Evolutionary conservation across 2,797 vertebrate species (phyloP).

Genomic region (Alca torda): DNA sequence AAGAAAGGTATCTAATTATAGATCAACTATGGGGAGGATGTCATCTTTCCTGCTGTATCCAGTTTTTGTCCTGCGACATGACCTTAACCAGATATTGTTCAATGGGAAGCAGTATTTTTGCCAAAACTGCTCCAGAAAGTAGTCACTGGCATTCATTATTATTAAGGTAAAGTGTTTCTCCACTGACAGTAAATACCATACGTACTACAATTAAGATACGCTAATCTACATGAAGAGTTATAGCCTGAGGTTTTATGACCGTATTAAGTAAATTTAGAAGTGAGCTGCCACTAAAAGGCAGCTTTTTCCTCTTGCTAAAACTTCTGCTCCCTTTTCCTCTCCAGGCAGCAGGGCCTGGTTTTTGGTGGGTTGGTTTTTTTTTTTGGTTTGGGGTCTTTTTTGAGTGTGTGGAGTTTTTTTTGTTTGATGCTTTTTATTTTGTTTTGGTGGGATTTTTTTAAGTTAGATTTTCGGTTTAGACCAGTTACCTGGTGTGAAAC

Average conservation of each 20-base stretch:
- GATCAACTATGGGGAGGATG: background rate
- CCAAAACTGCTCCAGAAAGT: background rate
- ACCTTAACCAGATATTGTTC: background rate
- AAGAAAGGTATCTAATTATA: background rate
- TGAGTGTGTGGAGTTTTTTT: background rate
- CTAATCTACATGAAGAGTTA: background rate
- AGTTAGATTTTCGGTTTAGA: background rate
- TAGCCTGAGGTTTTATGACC: background rate
- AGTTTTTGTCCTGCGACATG: background rate
- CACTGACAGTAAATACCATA: background rate
- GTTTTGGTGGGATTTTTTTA: background rate
- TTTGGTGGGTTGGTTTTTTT: background rate
- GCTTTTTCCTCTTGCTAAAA: background rate
- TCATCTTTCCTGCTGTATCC: background rate
- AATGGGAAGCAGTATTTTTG: background rate
- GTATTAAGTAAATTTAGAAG: background rate
- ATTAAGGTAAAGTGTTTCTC: background rate
- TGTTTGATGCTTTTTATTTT: too few relatives aligned
- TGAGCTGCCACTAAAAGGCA: background rate
- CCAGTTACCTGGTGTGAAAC: background rate
- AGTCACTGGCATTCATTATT: background rate
- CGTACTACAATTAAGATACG: background rate
- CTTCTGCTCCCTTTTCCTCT: background rate
- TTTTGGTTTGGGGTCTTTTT: too few relatives aligned
- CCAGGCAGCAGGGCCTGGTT: background rate